Evolutionary conservation across 1,140 invertebrate species (phyloP), one percentile per base, ranked within the genome.

Genomic region (Rhagoletis pomonella): DNA sequence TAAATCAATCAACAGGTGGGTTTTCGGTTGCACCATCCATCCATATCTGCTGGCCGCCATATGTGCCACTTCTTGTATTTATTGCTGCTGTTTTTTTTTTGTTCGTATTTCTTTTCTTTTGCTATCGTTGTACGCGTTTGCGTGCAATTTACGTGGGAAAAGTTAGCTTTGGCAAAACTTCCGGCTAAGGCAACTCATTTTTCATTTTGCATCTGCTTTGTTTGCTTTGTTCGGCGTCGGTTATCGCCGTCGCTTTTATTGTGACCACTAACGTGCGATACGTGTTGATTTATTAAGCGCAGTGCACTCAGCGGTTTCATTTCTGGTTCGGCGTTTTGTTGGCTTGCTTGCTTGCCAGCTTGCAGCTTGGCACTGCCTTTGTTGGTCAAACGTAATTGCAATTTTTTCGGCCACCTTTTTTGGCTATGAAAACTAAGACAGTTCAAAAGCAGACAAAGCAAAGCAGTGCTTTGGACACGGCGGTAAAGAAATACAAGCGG

Each of bases 121-220:
- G 7, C 5, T 55, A 47, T 50, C 19, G 2, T 81, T 50, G 73
- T 42, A 55, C 19, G 19, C n/a, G 2, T 39, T 19, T 50, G 17
- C 73, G 73, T 81, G 50, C 73, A 81, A 55, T 81, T 81, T 81
- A 81, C 73, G 73, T 81, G 73, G 73, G 73, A 81, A 81, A 81
- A 19, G 73, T 6, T 17, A n/a, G 19, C 47, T 81, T 81, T 81
- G 44, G 73, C 73, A 47, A 81, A 55, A 81, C 73, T 81, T 81
- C 73, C 73, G 73, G 73, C 73, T 81, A 81, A 81, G 6, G 17
- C 47, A 55, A 81, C 55, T 47, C 47, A 81, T 55, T n/a, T n/a
- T 6, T 1, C 39, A n/a, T n/a, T n/a, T n/a, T n/a, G 60, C 60
- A 62, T 6, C 29, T 29, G 19, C 42, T 47, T 73, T 81, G 50